Evolutionary conservation across 2,888 invertebrate species (phyloP).

Genomic region (Drosophila prostipennis): DNA sequence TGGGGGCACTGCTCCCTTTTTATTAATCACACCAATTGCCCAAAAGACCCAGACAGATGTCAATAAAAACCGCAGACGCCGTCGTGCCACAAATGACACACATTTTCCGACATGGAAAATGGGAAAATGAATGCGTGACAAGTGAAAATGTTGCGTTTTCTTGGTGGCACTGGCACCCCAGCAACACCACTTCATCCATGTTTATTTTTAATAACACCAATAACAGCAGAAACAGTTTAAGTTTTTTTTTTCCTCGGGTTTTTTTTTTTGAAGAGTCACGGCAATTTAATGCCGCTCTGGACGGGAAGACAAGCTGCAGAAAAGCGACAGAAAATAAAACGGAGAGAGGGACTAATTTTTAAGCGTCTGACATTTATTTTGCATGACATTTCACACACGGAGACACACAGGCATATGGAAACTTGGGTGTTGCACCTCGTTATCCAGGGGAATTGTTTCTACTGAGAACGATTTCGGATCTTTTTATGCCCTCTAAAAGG

Average conservation of each 20-base stretch:
- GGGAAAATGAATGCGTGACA: conserved; percentile 60
- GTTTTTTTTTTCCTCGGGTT: conserved; percentile 17
- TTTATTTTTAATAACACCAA: conserved; percentile 49
- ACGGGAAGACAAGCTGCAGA: conserved; percentile 17
- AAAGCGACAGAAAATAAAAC: conserved; percentile 7
- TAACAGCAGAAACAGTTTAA: conserved; percentile 37
- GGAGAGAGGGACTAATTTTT: conserved; percentile 43
- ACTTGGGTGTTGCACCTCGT: conserved; percentile 57
- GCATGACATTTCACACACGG: conserved; percentile 67
- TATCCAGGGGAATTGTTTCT: conserved; percentile 60
- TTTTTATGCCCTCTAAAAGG: background rate
- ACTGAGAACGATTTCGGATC: conserved; percentile 7
- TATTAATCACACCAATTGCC: conserved; percentile 63
- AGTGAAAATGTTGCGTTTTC: conserved; percentile 61
- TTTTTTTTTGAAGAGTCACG: conserved; percentile 55
- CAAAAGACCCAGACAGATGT: conserved; percentile 55
- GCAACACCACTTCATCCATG: conserved; percentile 29
- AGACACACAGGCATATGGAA: conserved; percentile 15
- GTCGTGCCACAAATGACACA: conserved; percentile 55
- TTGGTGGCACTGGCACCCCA: conserved; percentile 27
- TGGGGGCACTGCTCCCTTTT: conserved; percentile 43
- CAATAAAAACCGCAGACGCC: conserved; percentile 61
- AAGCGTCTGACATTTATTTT: conserved; percentile 67
- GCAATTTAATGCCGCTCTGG: conserved; percentile 48
- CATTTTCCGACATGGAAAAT: conserved; percentile 50